Evolutionary conservation across 2,113 vertebrate species (phyloP).

Genomic region (Pluvianellus socialis): DNA sequence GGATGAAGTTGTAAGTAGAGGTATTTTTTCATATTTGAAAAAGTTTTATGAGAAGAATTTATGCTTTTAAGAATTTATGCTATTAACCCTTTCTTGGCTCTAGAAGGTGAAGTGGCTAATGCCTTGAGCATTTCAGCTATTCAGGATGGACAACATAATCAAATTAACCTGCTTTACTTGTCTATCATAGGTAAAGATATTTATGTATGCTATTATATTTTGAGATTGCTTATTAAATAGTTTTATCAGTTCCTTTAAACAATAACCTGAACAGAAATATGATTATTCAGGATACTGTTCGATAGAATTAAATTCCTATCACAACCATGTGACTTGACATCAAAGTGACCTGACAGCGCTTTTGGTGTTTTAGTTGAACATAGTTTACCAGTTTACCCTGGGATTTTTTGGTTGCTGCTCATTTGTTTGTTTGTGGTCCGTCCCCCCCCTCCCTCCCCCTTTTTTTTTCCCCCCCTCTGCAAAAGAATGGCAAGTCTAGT

Average conservation of each 20-base stretch:
- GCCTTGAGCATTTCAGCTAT: not conserved
- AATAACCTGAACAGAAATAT: not conserved
- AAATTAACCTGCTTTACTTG: not conserved
- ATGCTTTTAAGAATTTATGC: not conserved
- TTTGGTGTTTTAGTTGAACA: not conserved
- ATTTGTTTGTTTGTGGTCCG: not conserved
- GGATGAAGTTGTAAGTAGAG: not conserved
- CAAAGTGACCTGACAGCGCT: not conserved
- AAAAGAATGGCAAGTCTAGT: not conserved
- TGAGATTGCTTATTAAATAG: not conserved
- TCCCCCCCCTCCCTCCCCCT: fast-evolving
- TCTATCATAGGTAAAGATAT: not conserved
- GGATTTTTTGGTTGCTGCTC: not conserved
- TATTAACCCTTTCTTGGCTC: not conserved
- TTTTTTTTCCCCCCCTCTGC: too few species aligned
- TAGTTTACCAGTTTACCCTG: not conserved
- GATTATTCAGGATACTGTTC: not conserved
- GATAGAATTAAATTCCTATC: not conserved
- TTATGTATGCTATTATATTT: not conserved
- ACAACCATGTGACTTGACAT: not conserved
- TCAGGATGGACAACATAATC: not conserved
- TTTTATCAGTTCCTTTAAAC: not conserved
- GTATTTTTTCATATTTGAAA: not conserved
- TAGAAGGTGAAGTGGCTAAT: not conserved
- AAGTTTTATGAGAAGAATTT: not conserved